phyloP scores from a whole-genome alignment of 2,113 vertebrate species.

The Oreocharis arfaki region DNA sequence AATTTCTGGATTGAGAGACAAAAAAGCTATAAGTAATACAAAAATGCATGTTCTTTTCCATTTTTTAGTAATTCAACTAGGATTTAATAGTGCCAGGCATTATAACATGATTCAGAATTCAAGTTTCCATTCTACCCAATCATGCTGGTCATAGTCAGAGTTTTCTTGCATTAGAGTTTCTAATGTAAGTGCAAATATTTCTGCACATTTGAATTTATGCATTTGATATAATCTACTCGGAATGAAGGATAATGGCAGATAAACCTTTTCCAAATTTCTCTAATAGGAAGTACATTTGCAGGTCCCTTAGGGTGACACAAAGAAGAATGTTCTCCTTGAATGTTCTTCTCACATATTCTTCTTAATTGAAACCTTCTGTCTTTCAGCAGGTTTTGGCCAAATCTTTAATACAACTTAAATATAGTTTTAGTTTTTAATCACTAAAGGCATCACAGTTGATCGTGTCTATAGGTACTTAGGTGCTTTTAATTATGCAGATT shows the following conservation, averaged over 20 bases:
- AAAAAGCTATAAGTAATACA: neutral
- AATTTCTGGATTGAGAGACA: neutral
- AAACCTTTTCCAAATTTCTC: neutral
- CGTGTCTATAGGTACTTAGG: conserved; percentile 10
- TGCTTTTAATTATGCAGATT: conserved; percentile 44
- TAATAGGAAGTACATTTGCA: neutral
- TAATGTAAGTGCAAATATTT: neutral
- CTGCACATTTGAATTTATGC: neutral
- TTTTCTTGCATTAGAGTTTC: neutral
- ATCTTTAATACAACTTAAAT: neutral
- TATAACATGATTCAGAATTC: neutral
- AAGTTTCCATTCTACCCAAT: neutral
- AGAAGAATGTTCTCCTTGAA: neutral
- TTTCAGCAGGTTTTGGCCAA: neutral
- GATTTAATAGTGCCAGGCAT: neutral
- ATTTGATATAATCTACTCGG: neutral
- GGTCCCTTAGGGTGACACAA: neutral
- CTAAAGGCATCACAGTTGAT: neutral
- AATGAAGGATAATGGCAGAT: neutral
- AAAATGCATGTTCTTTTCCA: neutral
- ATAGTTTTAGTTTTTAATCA: conserved; percentile 2
- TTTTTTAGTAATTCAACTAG: neutral
- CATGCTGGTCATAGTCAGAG: no score
- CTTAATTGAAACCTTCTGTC: neutral
- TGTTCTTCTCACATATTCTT: neutral